Percentiles rank a stretch among this genome's conserved stretches.
Evolutionary conservation across 2,797 vertebrate genomes (phyloP).

Genomic region (Dromococcyx pavoninus): DNA sequence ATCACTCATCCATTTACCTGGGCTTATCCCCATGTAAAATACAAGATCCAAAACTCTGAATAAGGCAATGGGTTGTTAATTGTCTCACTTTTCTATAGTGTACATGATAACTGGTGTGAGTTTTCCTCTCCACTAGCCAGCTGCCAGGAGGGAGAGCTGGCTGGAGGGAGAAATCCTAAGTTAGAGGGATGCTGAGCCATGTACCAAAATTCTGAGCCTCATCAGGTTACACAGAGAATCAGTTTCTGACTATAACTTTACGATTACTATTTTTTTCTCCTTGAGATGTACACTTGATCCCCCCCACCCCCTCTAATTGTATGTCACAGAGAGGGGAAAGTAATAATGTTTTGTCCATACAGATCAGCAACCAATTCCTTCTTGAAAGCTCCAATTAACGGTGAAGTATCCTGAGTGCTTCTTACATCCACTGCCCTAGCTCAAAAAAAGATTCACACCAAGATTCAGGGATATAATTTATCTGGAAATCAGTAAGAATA

Average conservation of each 20-base stretch:
- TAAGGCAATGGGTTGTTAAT: neutral
- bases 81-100: neutral
- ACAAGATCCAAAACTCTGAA: neutral
- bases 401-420: neutral
- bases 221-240: neutral
- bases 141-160: neutral
- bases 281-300: neutral
- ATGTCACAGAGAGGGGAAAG: neutral
- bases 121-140: neutral
- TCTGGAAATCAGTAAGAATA: neutral
- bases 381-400: slow-evolving; percentile 12
- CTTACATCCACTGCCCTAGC: neutral
- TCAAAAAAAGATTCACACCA: neutral
- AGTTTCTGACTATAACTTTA: neutral
- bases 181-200: neutral
- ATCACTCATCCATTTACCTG: neutral
- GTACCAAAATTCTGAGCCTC: neutral
- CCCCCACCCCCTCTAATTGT: neutral
- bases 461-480: neutral
- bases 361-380: slow-evolving; percentile 2
- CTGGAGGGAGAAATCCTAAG: neutral
- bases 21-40: neutral
- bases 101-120: neutral
- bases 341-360: neutral
- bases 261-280: neutral